Base-by-base conservation (phyloP, 2,888 invertebrate species). In the Incurvaria masculella region DNA sequence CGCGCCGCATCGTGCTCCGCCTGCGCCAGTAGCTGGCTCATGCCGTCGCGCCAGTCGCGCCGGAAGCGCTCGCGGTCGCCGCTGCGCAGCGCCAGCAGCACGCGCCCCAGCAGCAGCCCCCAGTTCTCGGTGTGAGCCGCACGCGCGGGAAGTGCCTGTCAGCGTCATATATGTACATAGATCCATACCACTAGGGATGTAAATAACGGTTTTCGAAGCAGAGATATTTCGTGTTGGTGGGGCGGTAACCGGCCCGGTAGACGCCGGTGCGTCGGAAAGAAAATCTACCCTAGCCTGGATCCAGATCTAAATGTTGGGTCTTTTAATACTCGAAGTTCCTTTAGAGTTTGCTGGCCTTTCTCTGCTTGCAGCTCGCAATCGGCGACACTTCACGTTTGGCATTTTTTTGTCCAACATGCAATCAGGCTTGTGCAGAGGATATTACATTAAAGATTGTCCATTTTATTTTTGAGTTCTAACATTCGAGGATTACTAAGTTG, bases 71-170 rank as follows among this genome's bases (percentile, higher is more conserved):
- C 63, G 49, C 66, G 64, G n/a, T 72, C 63, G 54, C 71, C 66
- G 2, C 62, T 61, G 2, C 79, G 79, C 49, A 85, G 81, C 6
- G 83, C 71, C 5, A 90, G 67, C 2, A 92, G 74, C 0, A 88
- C 82, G 48, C 82, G 80, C 5, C 91, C 92, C 59, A 92, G 83
- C 27, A 87, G 81, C 0, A 89, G 81, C 39, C 88, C 88, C 91
- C 92, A 94, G 59, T 83, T 84, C 76, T 50, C 73, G 69, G 4
- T 68, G 69, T n/a, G n/a, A 3, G 66, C 58, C 4, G 75, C 74
- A 76, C 76, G 53, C 20, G 61, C 58, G 4, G 46, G n/a, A n/a
- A n/a, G n/a, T n/a, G n/a, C n/a, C n/a, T n/a, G n/a, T n/a, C n/a
- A 27, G 14, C 10, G 27, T 27, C 10, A 27, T 11, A 8, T 11